Evolutionary conservation across 2,888 invertebrate species (phyloP).

Genomic region (Eupsilia transversa): DNA sequence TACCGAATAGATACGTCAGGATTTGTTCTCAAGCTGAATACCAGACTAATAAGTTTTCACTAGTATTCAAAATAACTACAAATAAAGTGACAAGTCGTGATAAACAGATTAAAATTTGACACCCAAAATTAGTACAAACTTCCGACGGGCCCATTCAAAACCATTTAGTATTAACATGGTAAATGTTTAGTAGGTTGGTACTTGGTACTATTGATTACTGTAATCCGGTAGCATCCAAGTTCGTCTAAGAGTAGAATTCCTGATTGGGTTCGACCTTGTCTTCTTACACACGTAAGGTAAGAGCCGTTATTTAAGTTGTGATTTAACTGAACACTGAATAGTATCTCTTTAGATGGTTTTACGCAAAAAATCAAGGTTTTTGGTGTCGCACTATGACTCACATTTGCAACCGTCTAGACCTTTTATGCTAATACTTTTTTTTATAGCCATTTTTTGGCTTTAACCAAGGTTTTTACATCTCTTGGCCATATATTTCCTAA

Average conservation of each 20-base stretch:
- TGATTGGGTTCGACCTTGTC: conserved; percentile 24
- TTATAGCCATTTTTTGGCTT: background rate
- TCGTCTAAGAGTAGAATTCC: conserved; percentile 1
- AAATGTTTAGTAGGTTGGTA: conserved; percentile 19
- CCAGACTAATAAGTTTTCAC: background rate
- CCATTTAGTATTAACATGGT: conserved; percentile 32
- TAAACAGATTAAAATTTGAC: conserved; percentile 32
- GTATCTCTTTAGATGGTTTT: background rate
- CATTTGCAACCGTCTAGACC: background rate
- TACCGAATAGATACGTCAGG: background rate
- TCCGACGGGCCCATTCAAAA: conserved; percentile 9
- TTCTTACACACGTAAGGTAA: background rate
- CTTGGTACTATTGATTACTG: conserved; percentile 6
- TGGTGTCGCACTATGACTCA: background rate
- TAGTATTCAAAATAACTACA: background rate
- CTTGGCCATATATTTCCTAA: conserved; percentile 11
- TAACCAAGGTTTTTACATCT: background rate
- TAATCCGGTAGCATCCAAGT: conserved; percentile 2
- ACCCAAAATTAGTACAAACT: conserved; percentile 13
- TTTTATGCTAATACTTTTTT: conserved; percentile 18
- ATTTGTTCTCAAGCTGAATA: background rate
- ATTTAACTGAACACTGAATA: conserved; percentile 9
- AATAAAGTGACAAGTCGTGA: conserved; percentile 20
- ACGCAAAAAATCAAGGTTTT: conserved; percentile 9
- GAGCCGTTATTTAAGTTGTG: background rate